These are phyloP conservation scores for Tachypleus tridentatus DNA, from an alignment of 1,140 invertebrate species.

Conservation along the genomic window DNA sequence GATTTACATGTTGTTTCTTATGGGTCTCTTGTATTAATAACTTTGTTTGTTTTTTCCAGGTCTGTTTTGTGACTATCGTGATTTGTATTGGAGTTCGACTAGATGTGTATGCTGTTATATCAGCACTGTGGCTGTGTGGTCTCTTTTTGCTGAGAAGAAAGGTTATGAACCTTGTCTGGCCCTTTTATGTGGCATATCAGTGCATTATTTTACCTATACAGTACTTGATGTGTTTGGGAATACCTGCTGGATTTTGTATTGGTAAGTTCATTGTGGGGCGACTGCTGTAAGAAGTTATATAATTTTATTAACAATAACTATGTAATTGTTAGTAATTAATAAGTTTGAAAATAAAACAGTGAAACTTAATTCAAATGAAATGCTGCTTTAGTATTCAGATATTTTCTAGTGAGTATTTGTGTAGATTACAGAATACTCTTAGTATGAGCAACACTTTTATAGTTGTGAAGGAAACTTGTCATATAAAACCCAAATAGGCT, in stretches of 20 bases:
- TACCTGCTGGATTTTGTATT: constrained; percentile 54
- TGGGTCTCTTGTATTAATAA: too few relatives aligned
- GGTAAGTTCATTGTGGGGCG: constrained; percentile 44
- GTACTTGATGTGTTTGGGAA: constrained; percentile 72
- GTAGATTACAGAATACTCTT: too few relatives aligned
- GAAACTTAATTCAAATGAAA: constrained; percentile 45
- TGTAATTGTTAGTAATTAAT: too few relatives aligned
- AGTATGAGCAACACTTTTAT: too few relatives aligned
- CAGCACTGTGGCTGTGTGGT: constrained; percentile 69
- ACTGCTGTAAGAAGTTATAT: too few relatives aligned
- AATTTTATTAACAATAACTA: too few relatives aligned
- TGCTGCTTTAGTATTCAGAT: constrained; percentile 26
- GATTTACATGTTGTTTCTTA: too few relatives aligned
- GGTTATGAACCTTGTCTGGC: constrained; percentile 62
- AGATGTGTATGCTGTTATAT: constrained; percentile 78
- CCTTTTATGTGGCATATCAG: constrained; percentile 65
- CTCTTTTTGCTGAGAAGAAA: constrained; percentile 55
- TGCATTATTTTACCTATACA: constrained; percentile 70
- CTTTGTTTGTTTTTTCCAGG: constrained; percentile 54
- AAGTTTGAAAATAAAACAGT: too few relatives aligned
- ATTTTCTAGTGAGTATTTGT: too few relatives aligned
- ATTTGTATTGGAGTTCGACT: constrained; percentile 33
- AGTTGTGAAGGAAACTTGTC: too few relatives aligned
- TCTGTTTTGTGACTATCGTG: constrained; percentile 29
- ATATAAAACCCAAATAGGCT: too few relatives aligned